A percentile compares a stretch with the other conserved stretches of the same genome.
phyloP scores from a whole-genome alignment of 2,797 vertebrate genomes.

The Leucoraja ocellata region DNA sequence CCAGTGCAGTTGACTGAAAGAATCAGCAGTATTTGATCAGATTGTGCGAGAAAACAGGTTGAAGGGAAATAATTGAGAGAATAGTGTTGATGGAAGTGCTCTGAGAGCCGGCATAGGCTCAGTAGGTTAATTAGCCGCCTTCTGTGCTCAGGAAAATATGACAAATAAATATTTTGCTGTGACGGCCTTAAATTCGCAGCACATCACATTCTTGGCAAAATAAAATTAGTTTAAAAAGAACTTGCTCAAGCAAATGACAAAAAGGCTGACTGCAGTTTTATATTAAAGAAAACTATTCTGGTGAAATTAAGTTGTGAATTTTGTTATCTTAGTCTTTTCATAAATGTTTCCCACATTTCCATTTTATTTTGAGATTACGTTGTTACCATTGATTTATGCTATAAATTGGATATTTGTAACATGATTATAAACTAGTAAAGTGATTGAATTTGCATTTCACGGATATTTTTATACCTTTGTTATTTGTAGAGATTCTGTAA shows the following conservation, averaged over 20 bases:
- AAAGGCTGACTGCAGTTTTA: background rate
- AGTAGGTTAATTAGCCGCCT: too few relatives aligned
- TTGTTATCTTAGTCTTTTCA: slow-evolving; percentile 8
- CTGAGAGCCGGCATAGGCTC: too few relatives aligned
- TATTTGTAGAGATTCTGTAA: slow-evolving; percentile 76
- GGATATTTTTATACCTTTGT: background rate
- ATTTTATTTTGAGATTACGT: background rate
- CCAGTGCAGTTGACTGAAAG: too few relatives aligned
- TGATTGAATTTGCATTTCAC: background rate
- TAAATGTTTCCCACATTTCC: background rate
- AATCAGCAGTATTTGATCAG: too few relatives aligned
- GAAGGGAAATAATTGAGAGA: too few relatives aligned
- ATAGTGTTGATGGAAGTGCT: too few relatives aligned
- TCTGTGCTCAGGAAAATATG: too few relatives aligned
- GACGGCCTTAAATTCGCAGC: too few relatives aligned
- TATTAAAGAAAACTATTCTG: background rate
- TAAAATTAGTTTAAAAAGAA: background rate
- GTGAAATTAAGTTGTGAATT: background rate
- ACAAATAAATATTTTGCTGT: background rate
- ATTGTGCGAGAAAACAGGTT: too few relatives aligned
- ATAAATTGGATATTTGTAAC: background rate
- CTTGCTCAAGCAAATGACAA: background rate
- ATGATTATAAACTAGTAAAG: background rate
- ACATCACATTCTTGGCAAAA: background rate
- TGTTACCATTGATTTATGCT: background rate